Percentiles rank a stretch among this genome's conserved stretches.
These are phyloP conservation scores for Lytechinus pictus DNA, from an alignment of 35 echinoderm and acorn worm species.

Conservation along the genomic window DNA sequence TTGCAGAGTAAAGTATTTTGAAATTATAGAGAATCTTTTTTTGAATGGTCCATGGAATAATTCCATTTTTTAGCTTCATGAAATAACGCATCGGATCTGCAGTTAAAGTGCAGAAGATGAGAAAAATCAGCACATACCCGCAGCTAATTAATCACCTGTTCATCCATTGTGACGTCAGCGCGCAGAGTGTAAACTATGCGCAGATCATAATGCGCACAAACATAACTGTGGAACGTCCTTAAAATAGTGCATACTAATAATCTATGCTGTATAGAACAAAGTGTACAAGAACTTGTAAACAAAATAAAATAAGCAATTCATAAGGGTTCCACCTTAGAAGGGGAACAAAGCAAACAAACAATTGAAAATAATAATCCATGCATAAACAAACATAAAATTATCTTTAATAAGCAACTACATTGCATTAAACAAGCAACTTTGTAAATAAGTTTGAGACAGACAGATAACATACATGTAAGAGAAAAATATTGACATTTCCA, in stretches of 20 bases:
- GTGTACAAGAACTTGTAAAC: neutral
- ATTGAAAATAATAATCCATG: neutral
- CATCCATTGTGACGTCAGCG: too few species aligned
- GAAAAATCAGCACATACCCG: too few species aligned
- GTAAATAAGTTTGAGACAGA: neutral
- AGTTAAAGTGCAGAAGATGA: too few species aligned
- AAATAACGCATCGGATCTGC: too few species aligned
- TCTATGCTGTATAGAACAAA: neutral
- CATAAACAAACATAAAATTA: neutral
- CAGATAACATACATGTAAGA: neutral
- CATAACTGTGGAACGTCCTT: too few species aligned
- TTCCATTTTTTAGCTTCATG: too few species aligned
- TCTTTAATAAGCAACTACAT: neutral
- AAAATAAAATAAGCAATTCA: conserved; percentile 1
- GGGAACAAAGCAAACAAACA: neutral
- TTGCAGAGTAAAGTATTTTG: too few species aligned
- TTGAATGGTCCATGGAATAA: too few species aligned
- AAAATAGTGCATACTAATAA: neutral
- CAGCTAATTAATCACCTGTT: too few species aligned
- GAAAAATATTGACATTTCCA: neutral
- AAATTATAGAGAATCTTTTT: too few species aligned
- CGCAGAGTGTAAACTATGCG: too few species aligned
- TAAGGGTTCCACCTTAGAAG: neutral
- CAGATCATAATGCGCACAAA: too few species aligned
- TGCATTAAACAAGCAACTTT: neutral